Conservation (phyloP, 2,888 invertebrate genomes). For the Lordiphosa fenestrarum region DNA sequence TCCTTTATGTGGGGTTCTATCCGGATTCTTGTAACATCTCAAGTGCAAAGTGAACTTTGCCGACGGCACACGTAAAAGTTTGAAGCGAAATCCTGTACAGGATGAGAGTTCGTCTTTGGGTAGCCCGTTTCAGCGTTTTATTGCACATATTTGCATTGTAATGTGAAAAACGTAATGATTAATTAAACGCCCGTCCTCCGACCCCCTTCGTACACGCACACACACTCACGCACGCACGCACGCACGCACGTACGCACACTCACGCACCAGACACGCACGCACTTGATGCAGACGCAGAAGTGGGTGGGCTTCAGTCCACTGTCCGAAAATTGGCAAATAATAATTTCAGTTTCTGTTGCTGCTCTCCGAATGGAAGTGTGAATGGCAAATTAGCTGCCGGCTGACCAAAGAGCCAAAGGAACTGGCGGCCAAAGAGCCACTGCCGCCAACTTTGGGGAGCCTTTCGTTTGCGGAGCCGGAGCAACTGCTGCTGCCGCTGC, state of each 20-base stretch:
- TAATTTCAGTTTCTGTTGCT: slow-evolving; percentile 6
- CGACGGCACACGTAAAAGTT: too few relatives aligned
- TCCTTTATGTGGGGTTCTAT: too few relatives aligned
- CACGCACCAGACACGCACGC: slow-evolving; percentile 30
- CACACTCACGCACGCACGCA: slow-evolving; percentile 18
- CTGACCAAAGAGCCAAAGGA: slow-evolving; percentile 28
- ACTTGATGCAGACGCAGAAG: slow-evolving; percentile 32
- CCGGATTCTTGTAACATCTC: too few relatives aligned
- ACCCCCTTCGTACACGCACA: slow-evolving; percentile 16
- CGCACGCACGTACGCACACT: slow-evolving; percentile 21
- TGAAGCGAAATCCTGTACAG: too few relatives aligned
- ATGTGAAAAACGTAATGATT: slow-evolving; percentile 57
- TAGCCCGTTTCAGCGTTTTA: slow-evolving; percentile 17
- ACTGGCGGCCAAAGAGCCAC: slow-evolving; percentile 9
- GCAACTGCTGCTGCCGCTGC: slow-evolving; percentile 1
- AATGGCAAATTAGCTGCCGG: slow-evolving; percentile 58
- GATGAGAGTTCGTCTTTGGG: slow-evolving; percentile 4
- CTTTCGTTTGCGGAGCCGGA: slow-evolving; percentile 3
- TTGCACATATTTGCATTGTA: slow-evolving; percentile 29
- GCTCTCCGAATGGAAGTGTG: slow-evolving; percentile 21
- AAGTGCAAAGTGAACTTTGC: too few relatives aligned
- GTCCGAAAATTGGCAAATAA: slow-evolving; percentile 14
- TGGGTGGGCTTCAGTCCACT: slow-evolving; percentile 17
- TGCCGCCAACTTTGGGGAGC: background rate
- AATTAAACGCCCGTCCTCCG: slow-evolving; percentile 54